Evolutionary conservation across 64 coral and sea anemone genomes (phyloP), one percentile per base, ranked within the genome.

Genomic region (Platygyra sinensis): DNA sequence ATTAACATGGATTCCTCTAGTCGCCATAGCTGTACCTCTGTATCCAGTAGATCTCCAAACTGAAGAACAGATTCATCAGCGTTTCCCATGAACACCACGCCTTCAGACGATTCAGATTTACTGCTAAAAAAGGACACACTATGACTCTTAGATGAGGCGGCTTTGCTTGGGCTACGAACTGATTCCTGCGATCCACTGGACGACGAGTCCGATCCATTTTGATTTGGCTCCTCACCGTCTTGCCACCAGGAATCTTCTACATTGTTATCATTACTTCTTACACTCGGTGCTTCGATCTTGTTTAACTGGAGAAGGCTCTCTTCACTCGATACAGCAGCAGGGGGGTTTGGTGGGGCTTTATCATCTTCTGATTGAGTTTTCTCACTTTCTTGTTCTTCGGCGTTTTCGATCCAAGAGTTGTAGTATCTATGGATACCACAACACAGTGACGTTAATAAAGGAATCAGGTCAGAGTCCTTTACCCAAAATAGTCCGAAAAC

Each of bases 361-460:
- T 81, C 76, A 9, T 51, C 60, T 7, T 30, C 59, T 30, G 82
- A 60, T 38, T 36, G 62, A 29, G 32, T 60, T 24, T 72, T 92
- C 20, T 82, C 93, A 3, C 49, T n/a, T 51, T 99, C 91, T 50
- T 80, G 87, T 65, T 99, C 97, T 16, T 97, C 97, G 33, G 94
- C 84, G 5, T 77, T 81, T 62, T 99, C 97, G 6, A 99, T 90
- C 96, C 96, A 99, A 18, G 96, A 95, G 77, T 99, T 95, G 91
- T 99, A 99, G 80, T 99, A 99, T 54, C 96, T 98, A 24, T 8
- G 13, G 46, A 10, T 0, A 14, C 27, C 5, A 18, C 15, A 77
- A 1, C 49, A 27, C 10, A 69, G 9, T 2, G 1, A 57, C 11
- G 11, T 57, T 57, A 57, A 10, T n/a, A 13, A 57, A 57, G 9